Evolutionary conservation across 1,140 invertebrate genomes (phyloP), one percentile per base, ranked within the genome.

Genomic region (Ceratoteleas bidentatus): DNA sequence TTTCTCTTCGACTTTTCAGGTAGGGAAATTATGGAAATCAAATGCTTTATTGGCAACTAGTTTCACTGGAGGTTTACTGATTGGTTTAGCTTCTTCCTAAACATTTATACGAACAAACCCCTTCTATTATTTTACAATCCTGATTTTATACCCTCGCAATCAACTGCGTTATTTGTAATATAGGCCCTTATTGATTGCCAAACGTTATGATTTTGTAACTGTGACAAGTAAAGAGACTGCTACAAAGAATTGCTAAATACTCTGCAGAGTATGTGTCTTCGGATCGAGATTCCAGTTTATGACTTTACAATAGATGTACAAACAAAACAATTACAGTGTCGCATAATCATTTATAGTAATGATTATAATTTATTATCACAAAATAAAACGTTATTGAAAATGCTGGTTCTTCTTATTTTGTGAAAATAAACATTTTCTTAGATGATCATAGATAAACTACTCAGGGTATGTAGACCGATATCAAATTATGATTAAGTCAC

Each of bases 11-110:
- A 45, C 90, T 93, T 92, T 95, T 75, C 93, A 96, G 96, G 93
- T 95, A 88, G 92, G 94, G 87, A 90, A 91, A 89, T 95, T 95
- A 93, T 93, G 94, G 88, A 93, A 93, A 92, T 92, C 94, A 87
- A 97, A 97, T 92, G 93, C 95, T 75, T 95, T 95, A 91, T 92
- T 96, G 88, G 94, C 95, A 70, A 93, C 95, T 88, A 95, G 96
- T 90, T 98, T 96, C 93, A 92, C 94, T 90, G 96, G 96, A 89
- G 96, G 96, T 89, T 96, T 97, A 91, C 93, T 97, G 85, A 93
- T 97, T 90, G 96, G 96, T 84, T 92, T 96, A 88, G 95, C 95
- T 58, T 94, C 94, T 61, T 94, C 72, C 53, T 77, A 77, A 76
- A 72, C 15, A 64, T 53, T 14, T 61, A 68, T 8, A 36, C 13